Percentiles rank a stretch among this genome's conserved stretches.
Evolutionary conservation across 2,888 invertebrate genomes (phyloP).

Genomic region (Andricus curvator): DNA sequence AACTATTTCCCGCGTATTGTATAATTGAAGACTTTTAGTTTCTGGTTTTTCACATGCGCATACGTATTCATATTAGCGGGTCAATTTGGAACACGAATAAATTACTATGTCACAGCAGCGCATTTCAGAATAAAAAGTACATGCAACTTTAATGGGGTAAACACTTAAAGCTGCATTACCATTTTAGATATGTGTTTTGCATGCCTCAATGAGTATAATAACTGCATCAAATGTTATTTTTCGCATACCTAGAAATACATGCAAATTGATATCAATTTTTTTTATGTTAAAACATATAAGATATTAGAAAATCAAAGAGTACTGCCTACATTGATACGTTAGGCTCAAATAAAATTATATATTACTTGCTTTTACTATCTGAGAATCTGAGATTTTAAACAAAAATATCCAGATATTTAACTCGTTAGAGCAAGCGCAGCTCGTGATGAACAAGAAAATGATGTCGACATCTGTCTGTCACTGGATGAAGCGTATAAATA

Average conservation of each 20-base stretch:
- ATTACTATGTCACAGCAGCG: conserved; percentile 26
- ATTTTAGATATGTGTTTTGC: conserved; percentile 24
- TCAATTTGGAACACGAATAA: conserved; percentile 26
- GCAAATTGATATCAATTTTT: not conserved
- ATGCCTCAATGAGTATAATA: conserved; percentile 16
- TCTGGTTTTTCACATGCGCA: not conserved
- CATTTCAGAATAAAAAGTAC: conserved; percentile 30
- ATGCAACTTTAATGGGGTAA: conserved; percentile 36
- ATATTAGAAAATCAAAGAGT: too few species aligned
- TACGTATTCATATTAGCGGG: not conserved
- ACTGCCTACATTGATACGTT: too few species aligned
- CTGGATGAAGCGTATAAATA: too few species aligned
- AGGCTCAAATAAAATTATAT: too few species aligned
- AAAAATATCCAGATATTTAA: too few species aligned
- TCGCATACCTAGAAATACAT: not conserved
- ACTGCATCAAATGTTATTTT: conserved; percentile 8
- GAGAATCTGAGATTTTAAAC: too few species aligned
- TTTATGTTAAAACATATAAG: not conserved
- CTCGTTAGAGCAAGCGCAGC: too few species aligned
- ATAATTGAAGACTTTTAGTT: not conserved
- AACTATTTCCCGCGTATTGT: not conserved
- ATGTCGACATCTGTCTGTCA: too few species aligned
- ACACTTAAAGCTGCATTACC: conserved; percentile 24
- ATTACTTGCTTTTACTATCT: too few species aligned
- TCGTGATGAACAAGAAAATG: too few species aligned